Percentiles rank a stretch among this genome's conserved stretches.
These are phyloP conservation scores for Drosophila lutescens DNA, from an alignment of 2,888 invertebrate genomes.

Conservation along the genomic window DNA sequence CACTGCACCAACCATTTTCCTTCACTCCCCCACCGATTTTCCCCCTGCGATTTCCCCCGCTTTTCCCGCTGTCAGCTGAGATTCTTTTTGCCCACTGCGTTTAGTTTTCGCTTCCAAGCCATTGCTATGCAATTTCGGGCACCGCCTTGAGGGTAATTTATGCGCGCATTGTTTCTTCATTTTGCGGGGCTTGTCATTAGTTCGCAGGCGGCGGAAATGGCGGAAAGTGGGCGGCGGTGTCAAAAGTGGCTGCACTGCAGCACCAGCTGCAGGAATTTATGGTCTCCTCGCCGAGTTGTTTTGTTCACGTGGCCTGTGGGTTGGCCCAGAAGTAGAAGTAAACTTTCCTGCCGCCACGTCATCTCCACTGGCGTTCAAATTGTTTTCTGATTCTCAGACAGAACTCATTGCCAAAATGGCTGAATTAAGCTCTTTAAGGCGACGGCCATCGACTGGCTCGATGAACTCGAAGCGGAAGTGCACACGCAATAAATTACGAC, in stretches of 20 bases:
- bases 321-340: background rate
- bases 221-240: background rate
- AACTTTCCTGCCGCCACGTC: conserved; percentile 39
- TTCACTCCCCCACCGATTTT: conserved; percentile 37
- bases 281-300: conserved; percentile 45
- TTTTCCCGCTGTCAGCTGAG: conserved; percentile 55
- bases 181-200: conserved; percentile 63
- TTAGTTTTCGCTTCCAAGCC: conserved; percentile 58
- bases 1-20: conserved; percentile 51
- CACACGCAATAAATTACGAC: conserved; percentile 69
- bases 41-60: background rate
- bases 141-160: conserved; percentile 64
- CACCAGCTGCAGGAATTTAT: conserved; percentile 67
- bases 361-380: conserved; percentile 39
- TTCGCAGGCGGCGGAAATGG: conserved; percentile 14
- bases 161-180: conserved; percentile 77
- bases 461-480: conserved; percentile 73
- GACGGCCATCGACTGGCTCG: conserved; percentile 52
- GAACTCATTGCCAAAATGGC: conserved; percentile 41
- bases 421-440: conserved; percentile 43
- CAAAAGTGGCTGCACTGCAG: conserved; percentile 37
- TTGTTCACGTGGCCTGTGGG: conserved; percentile 42
- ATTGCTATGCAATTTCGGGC: conserved; percentile 66
- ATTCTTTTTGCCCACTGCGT: conserved; percentile 47
- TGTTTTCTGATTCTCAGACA: conserved; percentile 52